Base-by-base conservation (phyloP, 2,888 invertebrate species). In the Epiblema foenella region DNA sequence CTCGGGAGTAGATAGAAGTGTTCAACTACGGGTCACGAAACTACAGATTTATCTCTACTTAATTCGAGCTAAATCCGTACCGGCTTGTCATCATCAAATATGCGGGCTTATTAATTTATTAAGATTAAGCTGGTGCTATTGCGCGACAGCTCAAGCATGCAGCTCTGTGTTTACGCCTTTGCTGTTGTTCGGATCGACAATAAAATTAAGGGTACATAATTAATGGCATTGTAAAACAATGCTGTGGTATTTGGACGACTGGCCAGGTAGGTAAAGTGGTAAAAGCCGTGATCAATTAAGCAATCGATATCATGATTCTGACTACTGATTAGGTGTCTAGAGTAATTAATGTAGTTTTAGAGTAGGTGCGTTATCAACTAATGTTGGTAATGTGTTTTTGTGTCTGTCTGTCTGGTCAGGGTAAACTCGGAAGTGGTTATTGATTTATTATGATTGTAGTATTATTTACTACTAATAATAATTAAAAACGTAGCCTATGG, bases 141-240 rank as follows among this genome's bases (percentile, higher is more conserved):
- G 33, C 56, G 46, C 56, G 65, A 57, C 65, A 46, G 65, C 18
- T 29, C 10, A 7, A 54, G 39, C 29, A 37, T 37, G 63, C 56
- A 33, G 33, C 5, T 71, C 66, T 60, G 56, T 54, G 62, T 71
- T 67, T 57, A 57, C 71, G 71, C 71, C 71, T 60, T 62, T 37
- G 60, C 62, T 46, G 66, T 71, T 67, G 71, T 71, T 51, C 56
- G 51, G 46, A 71, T 67, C 67, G 67, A 71, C 67, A 71, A 60
- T 70, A 66, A 71, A 67, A 67, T 71, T 71, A 62, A 67, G 67
- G 56, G 57, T 42, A 60, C 59, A 56, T 67, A 67, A 71, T 71
- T 67, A 71, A 71, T 71, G 62, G 65, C 17, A 62, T 67, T 71
- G 71, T 71, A 62, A 67, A 67, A 71, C 71, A 71, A 62, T 46